Evolutionary conservation across 2,888 invertebrate species (phyloP).

Genomic region (Hydrotaea diabolus): DNA sequence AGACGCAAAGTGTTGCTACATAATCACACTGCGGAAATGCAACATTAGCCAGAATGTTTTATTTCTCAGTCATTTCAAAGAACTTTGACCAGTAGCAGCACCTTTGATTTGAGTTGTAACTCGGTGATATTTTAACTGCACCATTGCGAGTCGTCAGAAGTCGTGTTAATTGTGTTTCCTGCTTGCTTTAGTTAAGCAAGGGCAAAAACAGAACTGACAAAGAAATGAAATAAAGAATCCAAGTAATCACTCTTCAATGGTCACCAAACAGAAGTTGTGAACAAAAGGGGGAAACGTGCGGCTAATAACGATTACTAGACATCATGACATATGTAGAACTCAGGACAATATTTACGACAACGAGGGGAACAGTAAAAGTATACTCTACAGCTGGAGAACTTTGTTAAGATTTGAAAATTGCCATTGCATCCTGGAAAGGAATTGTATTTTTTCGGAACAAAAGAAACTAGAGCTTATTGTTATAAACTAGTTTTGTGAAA

Average conservation of each 20-base stretch:
- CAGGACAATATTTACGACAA: no score
- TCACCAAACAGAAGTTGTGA: constrained; percentile 41
- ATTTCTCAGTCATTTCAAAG: background rate
- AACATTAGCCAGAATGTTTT: constrained; percentile 1
- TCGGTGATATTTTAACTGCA: background rate
- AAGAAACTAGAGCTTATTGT: no score
- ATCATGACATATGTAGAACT: no score
- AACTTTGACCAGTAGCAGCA: constrained; percentile 46
- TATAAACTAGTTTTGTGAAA: no score
- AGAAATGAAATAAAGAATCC: background rate
- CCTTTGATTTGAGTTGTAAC: constrained; percentile 31
- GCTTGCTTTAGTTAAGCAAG: constrained; percentile 23
- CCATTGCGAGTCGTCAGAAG: constrained; percentile 40
- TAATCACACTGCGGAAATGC: background rate
- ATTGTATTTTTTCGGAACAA: no score
- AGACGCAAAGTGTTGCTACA: background rate
- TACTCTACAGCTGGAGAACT: no score
- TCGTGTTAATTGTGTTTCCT: constrained; percentile 59
- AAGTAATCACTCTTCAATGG: constrained; percentile 24
- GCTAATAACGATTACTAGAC: constrained; percentile 51
- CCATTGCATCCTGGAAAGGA: no score
- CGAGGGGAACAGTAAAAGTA: background rate
- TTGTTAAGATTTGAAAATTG: no score
- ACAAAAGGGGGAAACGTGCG: constrained; percentile 48
- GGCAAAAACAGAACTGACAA: constrained; percentile 10